Evolutionary conservation across 2,113 vertebrate genomes (phyloP), one percentile per base, ranked within the genome.

Genomic region (Lota lota): DNA sequence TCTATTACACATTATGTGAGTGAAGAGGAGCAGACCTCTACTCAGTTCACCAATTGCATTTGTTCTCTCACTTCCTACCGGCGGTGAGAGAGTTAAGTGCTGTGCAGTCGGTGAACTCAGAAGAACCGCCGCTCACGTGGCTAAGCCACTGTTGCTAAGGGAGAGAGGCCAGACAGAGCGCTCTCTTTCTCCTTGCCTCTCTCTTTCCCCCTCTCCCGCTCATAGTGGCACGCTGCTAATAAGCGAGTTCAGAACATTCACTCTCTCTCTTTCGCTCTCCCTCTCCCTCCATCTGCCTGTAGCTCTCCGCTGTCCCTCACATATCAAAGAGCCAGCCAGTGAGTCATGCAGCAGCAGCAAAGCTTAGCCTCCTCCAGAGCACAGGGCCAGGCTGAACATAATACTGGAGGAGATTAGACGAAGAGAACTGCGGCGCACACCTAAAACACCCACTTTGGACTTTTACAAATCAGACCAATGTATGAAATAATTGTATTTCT

Each of bases 61-160:
- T 18, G 53, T 18, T 17, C 53, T n/a, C 8, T 2, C 40, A 11
- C 17, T n/a, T 56, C 53, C 53, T 56, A 3, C 3, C 17, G 22
- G 85, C 18, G 22, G 69, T 87, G 75, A 83, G 86, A 71, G 85
- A 77, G 81, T 89, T 92, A 88, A 89, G 69, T 22, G 71, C 47
- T 77, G 75, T 83, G 82, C 88, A 85, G 79, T 73, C 84, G 83
- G 79, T 90, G 78, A 85, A 87, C 83, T 88, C 85, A 88, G 81
- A 90, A 79, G 85, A 89, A 86, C 87, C 78, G 80, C 83, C 78
- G 74, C 85, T 91, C 89, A 90, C 88, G 80, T 81, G 80, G 84
- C 89, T 89, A 86, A 83, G 88, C 87, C 67, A 73, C 85, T 91
- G 92, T 92, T 91, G 90, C 91, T 89, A 93, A 91, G 89, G 89